These are phyloP conservation scores for Oreonectes daqikongensis DNA, from an alignment of 2,797 vertebrate species.

Conservation along the genomic window DNA sequence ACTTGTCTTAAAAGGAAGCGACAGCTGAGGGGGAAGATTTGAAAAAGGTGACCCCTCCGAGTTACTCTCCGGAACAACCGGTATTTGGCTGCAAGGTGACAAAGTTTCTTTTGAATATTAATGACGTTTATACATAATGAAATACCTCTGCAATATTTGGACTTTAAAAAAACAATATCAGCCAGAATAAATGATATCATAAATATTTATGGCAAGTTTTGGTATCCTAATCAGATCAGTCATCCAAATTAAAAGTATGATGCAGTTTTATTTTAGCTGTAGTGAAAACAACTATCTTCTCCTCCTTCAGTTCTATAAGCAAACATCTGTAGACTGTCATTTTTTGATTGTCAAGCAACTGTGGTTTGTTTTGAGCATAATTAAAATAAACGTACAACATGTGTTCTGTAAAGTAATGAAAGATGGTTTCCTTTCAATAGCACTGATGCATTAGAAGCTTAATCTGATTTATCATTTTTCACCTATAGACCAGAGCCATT, in stretches of 20 bases:
- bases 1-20: constrained; percentile 40
- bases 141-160: constrained; percentile 7
- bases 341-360: background rate
- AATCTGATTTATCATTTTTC: background rate
- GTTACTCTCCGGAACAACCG: constrained; percentile 14
- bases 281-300: background rate
- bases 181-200: constrained; percentile 12
- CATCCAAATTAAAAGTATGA: background rate
- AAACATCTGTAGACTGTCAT: background rate
- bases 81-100: constrained; percentile 3
- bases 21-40: constrained; percentile 19
- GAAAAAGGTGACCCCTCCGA: constrained; percentile 30
- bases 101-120: constrained; percentile 23
- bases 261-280: background rate
- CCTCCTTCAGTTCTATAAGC: background rate
- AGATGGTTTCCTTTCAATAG: background rate
- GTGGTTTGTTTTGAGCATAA: background rate
- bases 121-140: constrained; percentile 27
- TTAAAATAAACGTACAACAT: constrained; percentile 15
- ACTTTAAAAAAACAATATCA: constrained; percentile 22
- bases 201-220: constrained; percentile 24
- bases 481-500: too few relatives aligned
- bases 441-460: background rate
- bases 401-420: background rate
- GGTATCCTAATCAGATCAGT: constrained; percentile 10